Base-by-base conservation (phyloP, 2,797 vertebrate genomes). In the Microcaecilia unicolor region DNA sequence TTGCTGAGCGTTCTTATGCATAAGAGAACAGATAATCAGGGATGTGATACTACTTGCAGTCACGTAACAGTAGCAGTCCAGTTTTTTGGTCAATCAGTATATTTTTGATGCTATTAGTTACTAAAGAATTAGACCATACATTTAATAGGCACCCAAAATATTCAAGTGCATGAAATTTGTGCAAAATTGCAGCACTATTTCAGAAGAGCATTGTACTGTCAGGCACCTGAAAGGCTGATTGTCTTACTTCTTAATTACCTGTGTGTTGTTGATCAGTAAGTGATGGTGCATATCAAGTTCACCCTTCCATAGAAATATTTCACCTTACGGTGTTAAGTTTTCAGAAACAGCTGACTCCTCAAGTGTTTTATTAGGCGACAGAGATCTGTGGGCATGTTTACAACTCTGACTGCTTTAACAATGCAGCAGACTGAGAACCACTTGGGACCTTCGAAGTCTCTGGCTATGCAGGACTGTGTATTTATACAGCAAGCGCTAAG, bases 111-210 rank as follows among this genome's bases (percentile, higher is more conserved):
- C 25, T 35, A 20, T 1, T 32, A 34, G 38, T 31, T 58, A 48
- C 50, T 53, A 60, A 6, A 7, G 51, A 72, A 61, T 64, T 72
- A 68, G 61, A 79, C 68, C 48, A 0, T 66, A 38, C 46, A 46
- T 52, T 16, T 31, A 70, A 69, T 63, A 79, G 71, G 74, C 79
- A 81, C 73, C 72, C 42, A 37, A 66, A 28, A 51, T 24, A 52
- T 70, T 80, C 67, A 79, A 72, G 68, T 72, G 53, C 52, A 60
- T 28, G 30, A 22, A 14, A 32, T 28, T 58, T 47, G 33, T 19
- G 41, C 50, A 37, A 55, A 44, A 43, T 28, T 47, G 34, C 19
- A 50, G 25, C 2, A 34, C 7, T 39, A 28, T 12, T 35, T 40
- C 13, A 21, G 49, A 54, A 26, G 1, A 26, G n/a, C 11, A 11